phyloP scores from a whole-genome alignment of 2,888 invertebrate species.

The Hirtodrosophila confusa region DNA sequence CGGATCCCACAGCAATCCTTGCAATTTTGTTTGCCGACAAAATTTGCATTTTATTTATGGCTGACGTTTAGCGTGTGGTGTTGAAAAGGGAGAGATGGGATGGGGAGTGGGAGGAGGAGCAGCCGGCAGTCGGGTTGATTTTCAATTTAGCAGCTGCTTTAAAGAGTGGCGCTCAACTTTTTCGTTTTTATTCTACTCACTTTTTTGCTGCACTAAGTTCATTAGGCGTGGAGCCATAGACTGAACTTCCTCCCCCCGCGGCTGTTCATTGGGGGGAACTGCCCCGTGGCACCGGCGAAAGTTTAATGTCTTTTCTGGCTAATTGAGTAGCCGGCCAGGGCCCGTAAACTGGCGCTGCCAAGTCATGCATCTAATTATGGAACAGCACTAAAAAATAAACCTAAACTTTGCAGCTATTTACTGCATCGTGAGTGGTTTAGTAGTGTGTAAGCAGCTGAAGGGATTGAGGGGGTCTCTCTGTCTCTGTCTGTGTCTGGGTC shows the following conservation, averaged over 20 bases:
- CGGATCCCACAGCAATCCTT: conserved; percentile 42
- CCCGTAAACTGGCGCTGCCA: conserved; percentile 58
- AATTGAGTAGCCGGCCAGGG: conserved; percentile 59
- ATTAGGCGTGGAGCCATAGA: conserved; percentile 53
- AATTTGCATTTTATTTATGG: conserved; percentile 73
- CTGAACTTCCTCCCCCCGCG: conserved; percentile 38
- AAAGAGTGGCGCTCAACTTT: conserved; percentile 66
- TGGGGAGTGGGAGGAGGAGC: background rate
- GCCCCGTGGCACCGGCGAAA: conserved; percentile 53
- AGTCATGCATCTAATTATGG: conserved; percentile 77
- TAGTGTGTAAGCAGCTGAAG: conserved; percentile 13
- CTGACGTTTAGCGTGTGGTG: conserved; percentile 65
- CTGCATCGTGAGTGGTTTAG: conserved; percentile 34
- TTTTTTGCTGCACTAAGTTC: conserved; percentile 53
- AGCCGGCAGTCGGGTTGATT: conserved; percentile 45
- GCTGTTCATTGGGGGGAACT: conserved; percentile 26
- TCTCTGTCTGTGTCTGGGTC: conserved; percentile 17
- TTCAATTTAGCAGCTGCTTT: conserved; percentile 69
- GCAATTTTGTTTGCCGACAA: conserved; percentile 64
- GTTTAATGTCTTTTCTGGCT: conserved; percentile 76
- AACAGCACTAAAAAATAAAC: conserved; percentile 49
- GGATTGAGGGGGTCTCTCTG: background rate
- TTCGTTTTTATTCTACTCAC: conserved; percentile 16
- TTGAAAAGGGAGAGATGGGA: conserved; percentile 7
- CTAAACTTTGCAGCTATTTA: conserved; percentile 59